Base-by-base conservation (phyloP, 2,113 vertebrate genomes). In the Clinocottus analis region DNA sequence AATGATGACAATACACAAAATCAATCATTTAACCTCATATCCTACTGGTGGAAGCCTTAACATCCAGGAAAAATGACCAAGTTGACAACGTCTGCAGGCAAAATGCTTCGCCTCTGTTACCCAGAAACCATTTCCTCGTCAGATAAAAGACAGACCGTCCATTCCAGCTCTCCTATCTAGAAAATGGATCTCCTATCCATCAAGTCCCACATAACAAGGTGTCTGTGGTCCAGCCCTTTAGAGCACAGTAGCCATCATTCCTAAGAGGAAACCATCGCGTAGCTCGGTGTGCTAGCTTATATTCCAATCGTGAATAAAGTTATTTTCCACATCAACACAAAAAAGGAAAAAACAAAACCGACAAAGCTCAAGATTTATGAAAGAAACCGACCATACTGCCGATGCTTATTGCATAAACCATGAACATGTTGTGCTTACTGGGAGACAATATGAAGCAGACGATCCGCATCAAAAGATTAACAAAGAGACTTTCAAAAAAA, bases 391-490 rank as follows among this genome's bases (percentile, higher is more conserved):
- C 12, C 7, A 49, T n/a, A 60, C 27, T 60, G 29, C 27, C 17
- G 51, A 14, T 49, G 14, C 2, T 53, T 55, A 12, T 13, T 47
- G 16, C 23, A 43, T 66, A 37, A 76, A 61, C 51, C 17, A 12
- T 4, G 23, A 49, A 27, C 64, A 62, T 1, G 3, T 49, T 59
- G 10, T 47, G 41, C 10, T 4, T 60, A 37, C 2, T 37, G 43
- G n/a, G 14, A 25, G 66, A 69, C 7, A 1, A 31, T 14, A 51
- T 10, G 14, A 67, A 55, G 37, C 29, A 49, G 59, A 31, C 49
- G 49, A 83, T 79, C 19, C 1, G 25, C 49, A 51, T 77, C 59
- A 69, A 27, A 43, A 47, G 41, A 71, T 79, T 13, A 66, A 49
- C 51, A 77, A 39, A 56, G 0, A 58, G 3, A 43, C 31, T 63